Conservation (phyloP, 2,888 invertebrate species). For the Melanophora roralis region DNA sequence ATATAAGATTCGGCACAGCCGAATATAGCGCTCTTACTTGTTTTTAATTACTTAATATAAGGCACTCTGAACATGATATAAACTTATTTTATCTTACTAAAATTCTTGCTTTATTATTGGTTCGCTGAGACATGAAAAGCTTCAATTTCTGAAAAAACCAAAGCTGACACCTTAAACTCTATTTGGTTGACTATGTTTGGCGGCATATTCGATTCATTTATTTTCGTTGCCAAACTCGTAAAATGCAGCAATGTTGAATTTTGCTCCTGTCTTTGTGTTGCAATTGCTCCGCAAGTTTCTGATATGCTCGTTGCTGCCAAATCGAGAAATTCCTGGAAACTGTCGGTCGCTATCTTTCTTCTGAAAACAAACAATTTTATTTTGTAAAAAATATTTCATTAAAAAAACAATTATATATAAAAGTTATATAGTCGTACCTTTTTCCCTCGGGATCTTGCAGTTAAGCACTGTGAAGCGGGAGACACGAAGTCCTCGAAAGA, state of each 20-base stretch:
- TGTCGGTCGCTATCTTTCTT: background rate
- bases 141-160: constrained; percentile 27
- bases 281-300: background rate
- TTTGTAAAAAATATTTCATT: background rate
- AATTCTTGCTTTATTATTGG: too few species aligned
- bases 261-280: background rate
- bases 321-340: background rate
- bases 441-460: too few species aligned
- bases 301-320: background rate
- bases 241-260: constrained; percentile 27
- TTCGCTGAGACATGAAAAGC: background rate
- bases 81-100: too few species aligned
- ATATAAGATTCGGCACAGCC: too few species aligned
- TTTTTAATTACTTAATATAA: too few species aligned
- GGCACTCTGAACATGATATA: too few species aligned
- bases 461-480: too few species aligned
- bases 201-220: constrained; percentile 30
- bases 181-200: constrained; percentile 12
- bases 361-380: background rate
- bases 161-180: constrained; percentile 27
- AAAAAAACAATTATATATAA: background rate
- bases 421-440: too few species aligned
- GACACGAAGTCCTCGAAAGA: too few species aligned
- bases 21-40: too few species aligned
- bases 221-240: constrained; percentile 25